A percentile compares a stretch with the other conserved stretches of the same genome.
These are phyloP conservation scores for Osmoderma eremita DNA, from an alignment of 2,888 invertebrate species.

Conservation along the genomic window DNA sequence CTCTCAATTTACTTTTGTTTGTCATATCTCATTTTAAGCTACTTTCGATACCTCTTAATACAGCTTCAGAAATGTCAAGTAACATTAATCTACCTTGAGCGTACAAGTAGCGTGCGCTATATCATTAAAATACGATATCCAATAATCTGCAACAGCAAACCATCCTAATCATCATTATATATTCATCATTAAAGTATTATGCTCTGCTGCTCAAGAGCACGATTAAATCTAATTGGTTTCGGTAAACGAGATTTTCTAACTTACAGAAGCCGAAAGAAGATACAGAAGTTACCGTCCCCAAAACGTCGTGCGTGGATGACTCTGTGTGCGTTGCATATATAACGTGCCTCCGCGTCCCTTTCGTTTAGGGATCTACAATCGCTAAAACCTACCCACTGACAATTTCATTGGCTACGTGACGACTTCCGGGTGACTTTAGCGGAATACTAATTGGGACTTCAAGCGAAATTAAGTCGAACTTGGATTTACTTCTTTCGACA, in stretches of 20 bases:
- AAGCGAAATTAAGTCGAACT: slow-evolving; percentile 25
- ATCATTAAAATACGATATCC: too few relatives aligned
- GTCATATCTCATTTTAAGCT: too few relatives aligned
- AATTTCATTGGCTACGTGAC: slow-evolving; percentile 38
- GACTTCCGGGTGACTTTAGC: slow-evolving; percentile 20
- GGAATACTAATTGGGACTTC: slow-evolving; percentile 30
- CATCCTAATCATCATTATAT: background rate
- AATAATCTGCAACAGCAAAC: background rate
- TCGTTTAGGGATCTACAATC: slow-evolving; percentile 19
- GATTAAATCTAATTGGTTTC: slow-evolving; percentile 16
- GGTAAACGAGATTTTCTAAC: background rate
- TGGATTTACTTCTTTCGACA: slow-evolving; percentile 28
- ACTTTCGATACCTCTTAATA: too few relatives aligned
- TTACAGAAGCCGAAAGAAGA: slow-evolving; percentile 1
- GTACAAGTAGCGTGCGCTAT: too few relatives aligned
- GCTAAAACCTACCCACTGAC: slow-evolving; percentile 37
- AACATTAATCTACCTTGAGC: too few relatives aligned
- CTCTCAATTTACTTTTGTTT: too few relatives aligned
- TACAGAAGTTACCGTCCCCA: slow-evolving; percentile 5
- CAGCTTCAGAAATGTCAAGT: too few relatives aligned
- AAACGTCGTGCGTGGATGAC: slow-evolving; percentile 11
- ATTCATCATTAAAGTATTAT: background rate
- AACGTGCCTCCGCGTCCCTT: slow-evolving; percentile 8
- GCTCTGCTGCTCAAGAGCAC: slow-evolving; percentile 1
- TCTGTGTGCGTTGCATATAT: background rate